Conservation (phyloP, 1,140 invertebrate genomes). For the Philaenus spumarius region DNA sequence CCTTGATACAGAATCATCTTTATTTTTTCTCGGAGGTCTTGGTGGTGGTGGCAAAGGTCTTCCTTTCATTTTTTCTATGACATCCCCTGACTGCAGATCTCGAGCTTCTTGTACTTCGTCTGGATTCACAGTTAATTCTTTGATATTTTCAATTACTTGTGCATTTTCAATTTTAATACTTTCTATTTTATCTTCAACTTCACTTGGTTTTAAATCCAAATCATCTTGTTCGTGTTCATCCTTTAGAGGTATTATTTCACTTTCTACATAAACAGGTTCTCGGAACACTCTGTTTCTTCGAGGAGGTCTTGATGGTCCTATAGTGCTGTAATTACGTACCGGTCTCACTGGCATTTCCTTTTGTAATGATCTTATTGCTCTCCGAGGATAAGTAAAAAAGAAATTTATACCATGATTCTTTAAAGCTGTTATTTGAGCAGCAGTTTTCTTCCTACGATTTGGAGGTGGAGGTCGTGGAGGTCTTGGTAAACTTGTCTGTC, state of each 20-base stretch:
- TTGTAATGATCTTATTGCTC: slow-evolving; percentile 25
- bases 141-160: not conserved
- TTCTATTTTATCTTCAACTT: not conserved
- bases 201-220: not conserved
- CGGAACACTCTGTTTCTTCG: slow-evolving; percentile 45
- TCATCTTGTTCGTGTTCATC: slow-evolving; percentile 17
- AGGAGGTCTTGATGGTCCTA: slow-evolving; percentile 48
- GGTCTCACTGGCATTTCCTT: slow-evolving; percentile 43
- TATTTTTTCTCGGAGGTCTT: slow-evolving; percentile 56
- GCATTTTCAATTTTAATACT: not conserved
- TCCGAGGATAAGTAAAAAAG: slow-evolving; percentile 46
- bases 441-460: slow-evolving; percentile 40
- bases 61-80: slow-evolving; percentile 70
- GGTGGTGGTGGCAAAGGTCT: slow-evolving; percentile 75
- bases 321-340: slow-evolving; percentile 58
- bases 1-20: slow-evolving; percentile 16
- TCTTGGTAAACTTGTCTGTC: slow-evolving; percentile 35
- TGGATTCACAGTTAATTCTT: slow-evolving; percentile 2
- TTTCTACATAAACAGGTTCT: slow-evolving; percentile 30
- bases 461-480: slow-evolving; percentile 46
- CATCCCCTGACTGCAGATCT: slow-evolving; percentile 58
- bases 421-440: slow-evolving; percentile 18
- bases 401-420: slow-evolving; percentile 28
- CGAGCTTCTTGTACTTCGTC: slow-evolving; percentile 43
- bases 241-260: slow-evolving; percentile 22